Evolutionary conservation across 2,797 vertebrate genomes (phyloP).

Genomic region (Pelobates cultripes): DNA sequence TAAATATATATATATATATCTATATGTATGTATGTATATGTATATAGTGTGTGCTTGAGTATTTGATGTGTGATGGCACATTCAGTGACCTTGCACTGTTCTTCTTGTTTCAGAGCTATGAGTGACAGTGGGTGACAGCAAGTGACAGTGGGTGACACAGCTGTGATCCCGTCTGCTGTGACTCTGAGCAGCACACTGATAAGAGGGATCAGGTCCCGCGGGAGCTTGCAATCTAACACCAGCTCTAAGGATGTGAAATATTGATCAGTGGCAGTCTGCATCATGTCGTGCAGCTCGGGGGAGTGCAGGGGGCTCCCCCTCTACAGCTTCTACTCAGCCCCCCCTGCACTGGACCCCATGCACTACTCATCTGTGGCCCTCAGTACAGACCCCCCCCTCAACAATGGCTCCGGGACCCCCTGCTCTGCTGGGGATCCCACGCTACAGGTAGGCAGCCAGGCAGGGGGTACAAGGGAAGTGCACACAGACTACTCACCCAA

Average conservation of each 20-base stretch:
- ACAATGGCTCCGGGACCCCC: slow-evolving; percentile 77
- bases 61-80: not conserved
- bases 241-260: slow-evolving; percentile 62
- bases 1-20: too few relatives aligned
- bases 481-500: slow-evolving; percentile 42
- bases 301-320: slow-evolving; percentile 67
- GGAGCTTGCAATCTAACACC: slow-evolving; percentile 54
- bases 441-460: slow-evolving; percentile 62
- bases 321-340: slow-evolving; percentile 60
- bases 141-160: slow-evolving; percentile 60
- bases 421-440: slow-evolving; percentile 68
- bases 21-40: not conserved
- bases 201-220: slow-evolving; percentile 58
- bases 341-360: slow-evolving; percentile 61
- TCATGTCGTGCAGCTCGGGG: slow-evolving; percentile 63
- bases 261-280: slow-evolving; percentile 60
- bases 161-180: slow-evolving; percentile 48
- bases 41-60: not conserved
- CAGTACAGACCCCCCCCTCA: slow-evolving; percentile 72
- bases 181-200: slow-evolving; percentile 50
- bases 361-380: slow-evolving; percentile 79
- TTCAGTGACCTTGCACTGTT: slow-evolving; percentile 42
- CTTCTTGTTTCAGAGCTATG: slow-evolving; percentile 63
- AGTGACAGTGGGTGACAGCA: slow-evolving; percentile 60
- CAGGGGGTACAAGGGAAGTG: slow-evolving; percentile 51